Conservation (phyloP, 2,797 vertebrate species). For the Pseudotriccus pelzelni region DNA sequence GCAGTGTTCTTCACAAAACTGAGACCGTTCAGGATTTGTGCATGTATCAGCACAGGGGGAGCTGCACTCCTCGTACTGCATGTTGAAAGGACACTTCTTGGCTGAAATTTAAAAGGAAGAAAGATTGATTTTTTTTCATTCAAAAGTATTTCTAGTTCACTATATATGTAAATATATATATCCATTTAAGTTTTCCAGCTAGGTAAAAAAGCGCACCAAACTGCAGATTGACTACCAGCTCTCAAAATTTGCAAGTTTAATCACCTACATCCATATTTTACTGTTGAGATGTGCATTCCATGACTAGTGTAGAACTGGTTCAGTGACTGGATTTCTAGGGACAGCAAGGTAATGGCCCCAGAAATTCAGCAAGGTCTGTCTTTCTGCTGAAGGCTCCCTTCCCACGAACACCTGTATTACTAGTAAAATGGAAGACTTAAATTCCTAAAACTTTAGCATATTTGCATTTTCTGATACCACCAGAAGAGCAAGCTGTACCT, state of each 20-base stretch:
- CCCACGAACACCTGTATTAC: neutral
- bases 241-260: neutral
- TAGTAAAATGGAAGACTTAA: neutral
- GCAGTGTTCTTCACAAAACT: conserved; percentile 81
- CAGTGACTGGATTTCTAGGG: neutral
- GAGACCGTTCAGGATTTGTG: conserved; percentile 76
- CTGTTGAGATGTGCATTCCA: neutral
- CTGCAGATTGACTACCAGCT: neutral
- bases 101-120: conserved; percentile 67
- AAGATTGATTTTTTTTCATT: neutral
- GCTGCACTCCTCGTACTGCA: conserved; percentile 81
- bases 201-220: neutral
- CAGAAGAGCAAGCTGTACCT: neutral
- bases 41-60: conserved; percentile 82
- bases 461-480: neutral
- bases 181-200: neutral
- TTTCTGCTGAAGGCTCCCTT: neutral
- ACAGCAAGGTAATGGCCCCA: neutral
- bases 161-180: neutral
- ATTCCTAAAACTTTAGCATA: neutral
- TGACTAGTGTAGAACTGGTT: neutral
- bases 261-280: neutral
- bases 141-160: neutral
- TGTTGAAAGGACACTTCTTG: conserved; percentile 75
- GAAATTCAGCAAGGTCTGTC: neutral